Conservation (phyloP, 2,797 vertebrate genomes). For the Sebastes jordani region DNA sequence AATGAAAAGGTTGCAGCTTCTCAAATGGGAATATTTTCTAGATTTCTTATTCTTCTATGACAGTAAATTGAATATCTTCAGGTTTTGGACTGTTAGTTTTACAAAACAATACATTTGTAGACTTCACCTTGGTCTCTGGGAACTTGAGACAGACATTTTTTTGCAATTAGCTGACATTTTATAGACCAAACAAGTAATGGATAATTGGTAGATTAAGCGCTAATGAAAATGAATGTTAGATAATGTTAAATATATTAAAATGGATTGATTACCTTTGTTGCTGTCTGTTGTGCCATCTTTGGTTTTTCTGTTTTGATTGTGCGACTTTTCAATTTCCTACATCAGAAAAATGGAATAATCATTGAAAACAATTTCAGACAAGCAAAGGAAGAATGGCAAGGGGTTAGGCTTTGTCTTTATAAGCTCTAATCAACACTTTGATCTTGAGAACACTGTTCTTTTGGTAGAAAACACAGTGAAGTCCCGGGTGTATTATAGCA, state of each 20-base stretch:
- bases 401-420: not conserved
- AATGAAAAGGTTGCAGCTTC: not conserved
- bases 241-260: not conserved
- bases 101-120: not conserved
- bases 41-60: too few species aligned
- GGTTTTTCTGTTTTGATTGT: slow-evolving; percentile 97
- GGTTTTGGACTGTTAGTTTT: not conserved
- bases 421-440: slow-evolving; percentile 4
- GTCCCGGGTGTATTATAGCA: slow-evolving; percentile 1
- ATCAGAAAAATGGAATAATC: slow-evolving; percentile 7
- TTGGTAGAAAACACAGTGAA: slow-evolving; percentile 26
- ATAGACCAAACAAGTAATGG: not conserved
- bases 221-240: not conserved
- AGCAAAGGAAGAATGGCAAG: not conserved
- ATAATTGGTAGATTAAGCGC: not conserved
- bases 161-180: not conserved
- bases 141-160: not conserved
- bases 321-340: slow-evolving; percentile 98
- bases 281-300: slow-evolving; percentile 97
- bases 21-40: not conserved
- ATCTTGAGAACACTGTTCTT: slow-evolving; percentile 36
- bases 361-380: not conserved
- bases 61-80: not conserved
- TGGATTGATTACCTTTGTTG: slow-evolving; percentile 89
- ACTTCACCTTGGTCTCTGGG: not conserved